Conservation (phyloP, 2,113 vertebrate genomes). For the Calyptommatus sinebrachiatus region DNA sequence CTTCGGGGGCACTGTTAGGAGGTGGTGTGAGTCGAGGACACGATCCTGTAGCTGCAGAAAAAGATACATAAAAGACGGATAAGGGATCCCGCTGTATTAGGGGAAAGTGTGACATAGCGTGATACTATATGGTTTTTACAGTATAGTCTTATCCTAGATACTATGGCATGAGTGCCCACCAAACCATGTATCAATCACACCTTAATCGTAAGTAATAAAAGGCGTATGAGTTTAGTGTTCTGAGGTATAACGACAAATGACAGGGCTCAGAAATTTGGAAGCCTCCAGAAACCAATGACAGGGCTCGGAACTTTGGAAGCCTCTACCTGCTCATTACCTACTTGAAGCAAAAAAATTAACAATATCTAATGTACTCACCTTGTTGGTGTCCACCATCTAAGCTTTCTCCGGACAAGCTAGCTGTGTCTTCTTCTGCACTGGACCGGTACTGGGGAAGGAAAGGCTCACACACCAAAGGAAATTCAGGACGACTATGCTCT, state of each 20-base stretch:
- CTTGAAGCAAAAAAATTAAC: rapidly evolving
- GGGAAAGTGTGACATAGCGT: not conserved
- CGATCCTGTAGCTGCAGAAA: constrained; percentile 64
- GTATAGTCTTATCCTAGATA: too few relatives aligned
- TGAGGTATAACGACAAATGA: too few relatives aligned
- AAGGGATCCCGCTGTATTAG: not conserved
- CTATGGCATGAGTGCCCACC: too few relatives aligned
- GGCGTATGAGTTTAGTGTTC: too few relatives aligned
- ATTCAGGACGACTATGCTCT: constrained; percentile 71
- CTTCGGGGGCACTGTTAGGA: constrained; percentile 75
- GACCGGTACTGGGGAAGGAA: constrained; percentile 64
- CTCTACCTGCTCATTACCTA: rapidly evolving
- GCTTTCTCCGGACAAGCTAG: constrained; percentile 85
- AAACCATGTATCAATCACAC: too few relatives aligned
- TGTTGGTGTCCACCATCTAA: constrained; percentile 85
- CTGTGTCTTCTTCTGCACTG: constrained; percentile 84
- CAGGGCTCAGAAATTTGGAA: too few relatives aligned
- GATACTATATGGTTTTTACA: too few relatives aligned
- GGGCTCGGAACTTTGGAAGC: not conserved
- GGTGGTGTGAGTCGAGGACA: constrained; percentile 79
- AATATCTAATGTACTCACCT: constrained; percentile 67
- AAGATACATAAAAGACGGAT: constrained; percentile 23
- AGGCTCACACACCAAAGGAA: constrained; percentile 66
- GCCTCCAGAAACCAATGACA: not conserved
- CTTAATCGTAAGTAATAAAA: too few relatives aligned